Base-by-base conservation (phyloP, 1,140 invertebrate genomes). In the Spodoptera litura region DNA sequence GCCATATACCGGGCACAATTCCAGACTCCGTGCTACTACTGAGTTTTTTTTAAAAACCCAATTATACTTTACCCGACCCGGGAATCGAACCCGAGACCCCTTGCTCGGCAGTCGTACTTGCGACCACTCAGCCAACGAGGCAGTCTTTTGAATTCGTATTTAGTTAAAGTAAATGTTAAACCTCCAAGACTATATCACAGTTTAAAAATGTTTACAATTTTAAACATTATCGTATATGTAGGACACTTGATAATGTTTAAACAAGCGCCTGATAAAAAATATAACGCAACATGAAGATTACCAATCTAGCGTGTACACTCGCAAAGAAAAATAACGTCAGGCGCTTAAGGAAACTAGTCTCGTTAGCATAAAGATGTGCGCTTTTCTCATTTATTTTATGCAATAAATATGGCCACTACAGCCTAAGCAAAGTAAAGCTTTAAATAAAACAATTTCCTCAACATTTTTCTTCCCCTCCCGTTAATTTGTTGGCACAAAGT, bases 381-480 rank as follows among this genome's bases (percentile, higher is more conserved):
- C 73, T 53, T 52, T 75, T 53, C 49, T 49, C 49, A 62, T 62
- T 75, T 75, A 53, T 75, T 51, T 51, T 51, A 20, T 59, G 13
- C 64, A 62, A 75, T 64, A 75, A 68, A 52, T 70, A 70, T 53
- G 64, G 20, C 49, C 15, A 52, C 66, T 2, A 25, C 49, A 70
- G 35, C 25, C 15, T 15, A 20, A 9, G 53, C 66, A 11, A n/a
- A 25, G 13, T n/a, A 61, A 61, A 56, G 59, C 9, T 53, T 38
- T 75, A 49, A 35, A 44, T 51, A 53, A 75, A 75, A 75, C 73
- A 75, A 64, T 75, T 62, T 52, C 58, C 58, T 11, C 9, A 74
- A 74, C 44, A 52, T 27, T 62, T 75, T 75, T 75, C 62, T 6
- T 59, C 44, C 20, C 12, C 13, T n/a, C 13, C 58, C 72, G 44